A percentile compares a stretch with the other conserved stretches of the same genome.
Evolutionary conservation across 2,888 invertebrate species (phyloP).

Genomic region (Campoletis raptor): DNA sequence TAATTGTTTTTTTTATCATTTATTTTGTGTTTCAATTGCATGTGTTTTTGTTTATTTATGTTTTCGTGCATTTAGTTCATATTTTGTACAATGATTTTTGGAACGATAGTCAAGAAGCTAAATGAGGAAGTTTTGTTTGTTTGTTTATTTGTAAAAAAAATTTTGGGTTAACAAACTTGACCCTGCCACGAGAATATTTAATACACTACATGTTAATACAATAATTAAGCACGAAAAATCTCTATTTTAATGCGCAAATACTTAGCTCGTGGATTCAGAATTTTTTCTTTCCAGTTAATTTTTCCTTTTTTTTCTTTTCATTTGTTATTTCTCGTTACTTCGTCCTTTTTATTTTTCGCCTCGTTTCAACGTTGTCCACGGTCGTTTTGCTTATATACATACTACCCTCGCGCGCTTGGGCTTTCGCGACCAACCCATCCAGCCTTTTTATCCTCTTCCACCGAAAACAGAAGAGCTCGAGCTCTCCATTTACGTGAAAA

Average conservation of each 20-base stretch:
- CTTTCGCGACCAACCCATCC: slow-evolving; percentile 38
- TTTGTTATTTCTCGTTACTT: slow-evolving; percentile 28
- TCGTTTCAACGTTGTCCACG: slow-evolving; percentile 41
- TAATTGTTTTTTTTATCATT: not conserved
- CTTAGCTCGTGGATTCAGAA: slow-evolving; percentile 21
- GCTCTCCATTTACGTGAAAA: slow-evolving; percentile 7
- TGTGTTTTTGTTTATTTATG: not conserved
- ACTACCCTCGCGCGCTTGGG: not conserved
- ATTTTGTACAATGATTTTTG: not conserved
- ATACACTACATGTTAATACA: slow-evolving; percentile 1
- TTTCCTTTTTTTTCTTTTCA: slow-evolving; percentile 1
- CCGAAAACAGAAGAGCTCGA: slow-evolving; percentile 11
- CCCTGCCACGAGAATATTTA: slow-evolving; percentile 16
- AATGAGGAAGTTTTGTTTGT: too few relatives aligned
- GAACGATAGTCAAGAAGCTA: not conserved
- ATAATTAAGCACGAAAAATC: slow-evolving; percentile 32
- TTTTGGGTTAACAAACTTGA: not conserved
- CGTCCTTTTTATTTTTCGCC: slow-evolving; percentile 23
- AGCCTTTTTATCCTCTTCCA: slow-evolving; percentile 51
- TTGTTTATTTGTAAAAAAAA: too few relatives aligned
- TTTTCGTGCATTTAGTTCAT: not conserved
- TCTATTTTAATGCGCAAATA: slow-evolving; percentile 59
- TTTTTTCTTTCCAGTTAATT: slow-evolving; percentile 15
- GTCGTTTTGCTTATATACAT: slow-evolving; percentile 27
- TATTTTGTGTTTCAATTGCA: not conserved